phyloP scores from a whole-genome alignment of 2,888 invertebrate genomes.

The Ariolimax columbianus region DNA sequence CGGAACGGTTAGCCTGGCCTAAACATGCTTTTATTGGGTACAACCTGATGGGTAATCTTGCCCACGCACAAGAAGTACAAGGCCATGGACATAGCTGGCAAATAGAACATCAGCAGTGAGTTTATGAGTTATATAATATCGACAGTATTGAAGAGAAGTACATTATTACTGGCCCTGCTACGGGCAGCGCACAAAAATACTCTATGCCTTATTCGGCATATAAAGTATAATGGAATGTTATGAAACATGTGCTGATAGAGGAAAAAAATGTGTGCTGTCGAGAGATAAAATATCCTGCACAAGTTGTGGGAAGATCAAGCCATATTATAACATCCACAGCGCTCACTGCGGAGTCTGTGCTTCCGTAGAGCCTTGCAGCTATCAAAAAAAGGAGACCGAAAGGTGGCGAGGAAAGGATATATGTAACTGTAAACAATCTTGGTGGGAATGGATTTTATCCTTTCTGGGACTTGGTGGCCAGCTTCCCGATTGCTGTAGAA shows the following conservation, averaged over 20 bases:
- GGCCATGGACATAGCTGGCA: not conserved
- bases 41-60: not conserved
- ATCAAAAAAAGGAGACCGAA: not conserved
- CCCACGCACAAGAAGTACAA: too few species aligned
- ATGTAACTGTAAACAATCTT: not conserved
- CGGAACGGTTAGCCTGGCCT: not conserved
- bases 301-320: constrained; percentile 27
- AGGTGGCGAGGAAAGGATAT: not conserved
- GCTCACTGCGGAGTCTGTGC: not conserved
- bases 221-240: constrained; percentile 36
- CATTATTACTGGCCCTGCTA: not conserved
- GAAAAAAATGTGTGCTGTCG: constrained; percentile 1
- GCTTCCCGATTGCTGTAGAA: constrained; percentile 13
- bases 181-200: not conserved
- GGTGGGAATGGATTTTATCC: constrained; percentile 25
- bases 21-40: not conserved
- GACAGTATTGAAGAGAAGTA: not conserved
- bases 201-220: not conserved
- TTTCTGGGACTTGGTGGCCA: constrained; percentile 23
- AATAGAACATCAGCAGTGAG: not conserved
- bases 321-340: not conserved
- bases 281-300: not conserved
- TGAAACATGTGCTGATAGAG: constrained; percentile 34
- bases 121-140: too few species aligned
- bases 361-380: not conserved